Conservation (phyloP, 1,140 invertebrate species). For the Monochamus saltuarius region DNA sequence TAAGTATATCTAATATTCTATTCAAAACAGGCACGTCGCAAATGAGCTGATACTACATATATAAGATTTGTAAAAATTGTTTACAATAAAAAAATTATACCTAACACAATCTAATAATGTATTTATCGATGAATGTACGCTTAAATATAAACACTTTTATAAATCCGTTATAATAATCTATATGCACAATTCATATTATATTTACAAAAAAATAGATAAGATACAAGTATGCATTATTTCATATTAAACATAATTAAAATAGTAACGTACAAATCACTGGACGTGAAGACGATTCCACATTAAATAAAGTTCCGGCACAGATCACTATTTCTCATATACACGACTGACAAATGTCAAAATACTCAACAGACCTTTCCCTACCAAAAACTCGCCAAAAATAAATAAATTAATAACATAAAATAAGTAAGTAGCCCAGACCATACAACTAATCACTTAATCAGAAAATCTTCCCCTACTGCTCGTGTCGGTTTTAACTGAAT, state of each 20-base stretch:
- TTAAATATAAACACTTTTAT: slow-evolving; percentile 50
- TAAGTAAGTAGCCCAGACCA: not conserved
- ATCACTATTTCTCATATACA: slow-evolving; percentile 38
- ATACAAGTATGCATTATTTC: slow-evolving; percentile 40
- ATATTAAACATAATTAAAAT: slow-evolving; percentile 41
- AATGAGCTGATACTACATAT: slow-evolving; percentile 35
- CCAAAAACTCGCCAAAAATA: not conserved
- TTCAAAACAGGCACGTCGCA: slow-evolving; percentile 31
- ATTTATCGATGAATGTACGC: slow-evolving; percentile 41
- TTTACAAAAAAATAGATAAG: slow-evolving; percentile 51
- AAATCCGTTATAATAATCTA: slow-evolving; percentile 49
- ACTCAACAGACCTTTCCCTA: too few relatives aligned
- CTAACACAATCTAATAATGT: slow-evolving; percentile 44
- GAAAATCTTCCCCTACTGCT: not conserved
- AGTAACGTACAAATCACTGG: slow-evolving; percentile 47
- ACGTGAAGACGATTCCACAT: slow-evolving; percentile 44
- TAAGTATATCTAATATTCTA: slow-evolving; percentile 19
- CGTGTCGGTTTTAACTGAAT: too few relatives aligned
- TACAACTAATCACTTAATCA: not conserved
- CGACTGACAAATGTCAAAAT: slow-evolving; percentile 23
- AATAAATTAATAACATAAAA: not conserved
- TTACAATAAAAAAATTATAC: slow-evolving; percentile 37
- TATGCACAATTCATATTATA: slow-evolving; percentile 53
- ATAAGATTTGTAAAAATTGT: slow-evolving; percentile 40
- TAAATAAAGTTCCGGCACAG: slow-evolving; percentile 41